A percentile compares a stretch with the other conserved stretches of the same genome.
Conservation (phyloP, 2,888 invertebrate genomes). For the Clistopyga incitator region DNA sequence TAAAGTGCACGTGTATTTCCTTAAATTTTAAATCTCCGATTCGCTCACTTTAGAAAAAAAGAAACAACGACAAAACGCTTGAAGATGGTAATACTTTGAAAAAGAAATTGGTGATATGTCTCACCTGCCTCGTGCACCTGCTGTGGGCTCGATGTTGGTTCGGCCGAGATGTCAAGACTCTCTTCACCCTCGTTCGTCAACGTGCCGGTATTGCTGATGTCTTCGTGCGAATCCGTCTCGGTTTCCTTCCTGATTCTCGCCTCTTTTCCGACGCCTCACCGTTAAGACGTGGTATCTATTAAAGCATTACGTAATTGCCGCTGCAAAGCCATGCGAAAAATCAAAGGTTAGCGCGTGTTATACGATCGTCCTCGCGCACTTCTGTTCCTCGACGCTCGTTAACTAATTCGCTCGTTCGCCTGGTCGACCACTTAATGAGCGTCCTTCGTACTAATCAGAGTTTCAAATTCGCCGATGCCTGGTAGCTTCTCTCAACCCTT, state of each 20-base stretch:
- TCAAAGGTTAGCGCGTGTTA: background rate
- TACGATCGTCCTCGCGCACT: background rate
- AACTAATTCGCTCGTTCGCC: slow-evolving; percentile 36
- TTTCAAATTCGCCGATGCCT: slow-evolving; percentile 46
- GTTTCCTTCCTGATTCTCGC: slow-evolving; percentile 42
- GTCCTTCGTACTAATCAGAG: slow-evolving; percentile 59
- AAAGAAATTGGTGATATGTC: slow-evolving; percentile 17
- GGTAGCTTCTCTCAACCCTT: slow-evolving; percentile 22
- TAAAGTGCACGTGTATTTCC: too few relatives aligned
- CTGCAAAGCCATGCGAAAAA: background rate
- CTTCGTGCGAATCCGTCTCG: slow-evolving; percentile 63
- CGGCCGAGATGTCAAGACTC: slow-evolving; percentile 60
- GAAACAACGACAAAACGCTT: too few relatives aligned
- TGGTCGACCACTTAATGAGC: slow-evolving; percentile 59
- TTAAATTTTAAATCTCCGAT: too few relatives aligned
- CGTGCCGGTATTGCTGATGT: slow-evolving; percentile 70
- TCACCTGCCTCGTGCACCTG: slow-evolving; percentile 75
- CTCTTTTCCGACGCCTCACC: slow-evolving; percentile 1
- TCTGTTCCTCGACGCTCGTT: background rate
- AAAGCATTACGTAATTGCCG: slow-evolving; percentile 43
- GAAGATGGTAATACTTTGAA: background rate
- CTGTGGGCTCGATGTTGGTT: slow-evolving; percentile 65
- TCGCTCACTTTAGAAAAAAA: too few relatives aligned
- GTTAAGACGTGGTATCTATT: slow-evolving; percentile 23
- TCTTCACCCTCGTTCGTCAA: slow-evolving; percentile 69